Evolutionary conservation across 2,888 invertebrate genomes (phyloP).

Genomic region (Ceraclea dissimilis): DNA sequence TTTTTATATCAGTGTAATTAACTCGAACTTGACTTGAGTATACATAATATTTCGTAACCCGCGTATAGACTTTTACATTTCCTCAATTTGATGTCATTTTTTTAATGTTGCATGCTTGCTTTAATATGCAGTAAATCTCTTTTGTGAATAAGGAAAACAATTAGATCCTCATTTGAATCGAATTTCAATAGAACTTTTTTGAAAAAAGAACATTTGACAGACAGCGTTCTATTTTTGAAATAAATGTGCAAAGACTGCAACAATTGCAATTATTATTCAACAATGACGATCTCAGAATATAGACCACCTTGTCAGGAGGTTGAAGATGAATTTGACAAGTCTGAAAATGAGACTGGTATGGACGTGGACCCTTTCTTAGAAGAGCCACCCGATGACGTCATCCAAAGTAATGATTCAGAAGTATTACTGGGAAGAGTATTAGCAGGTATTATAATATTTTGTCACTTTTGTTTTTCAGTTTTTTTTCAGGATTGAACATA

Average conservation of each 20-base stretch:
- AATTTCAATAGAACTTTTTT: no score
- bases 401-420: constrained; percentile 33
- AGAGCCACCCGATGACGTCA: constrained; percentile 11
- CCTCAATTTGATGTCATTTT: no score
- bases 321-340: constrained; percentile 22
- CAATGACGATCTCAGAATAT: constrained; percentile 34
- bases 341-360: constrained; percentile 32
- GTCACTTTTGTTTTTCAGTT: no score
- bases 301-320: constrained; percentile 30
- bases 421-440: constrained; percentile 50
- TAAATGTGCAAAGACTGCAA: constrained; percentile 48
- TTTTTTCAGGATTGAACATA: no score
- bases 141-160: no score
- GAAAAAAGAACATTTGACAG: background rate
- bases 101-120: no score
- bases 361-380: constrained; percentile 29
- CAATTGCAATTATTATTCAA: constrained; percentile 4
- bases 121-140: no score
- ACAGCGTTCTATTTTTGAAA: constrained; percentile 29
- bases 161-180: no score
- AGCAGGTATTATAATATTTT: constrained; percentile 45
- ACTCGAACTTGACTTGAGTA: no score
- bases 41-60: no score
- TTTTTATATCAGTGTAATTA: no score
- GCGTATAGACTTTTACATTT: no score